Evolutionary conservation across 2,113 vertebrate species (phyloP), one percentile per base, ranked within the genome.

Genomic region (Coregonus clupeaformis): DNA sequence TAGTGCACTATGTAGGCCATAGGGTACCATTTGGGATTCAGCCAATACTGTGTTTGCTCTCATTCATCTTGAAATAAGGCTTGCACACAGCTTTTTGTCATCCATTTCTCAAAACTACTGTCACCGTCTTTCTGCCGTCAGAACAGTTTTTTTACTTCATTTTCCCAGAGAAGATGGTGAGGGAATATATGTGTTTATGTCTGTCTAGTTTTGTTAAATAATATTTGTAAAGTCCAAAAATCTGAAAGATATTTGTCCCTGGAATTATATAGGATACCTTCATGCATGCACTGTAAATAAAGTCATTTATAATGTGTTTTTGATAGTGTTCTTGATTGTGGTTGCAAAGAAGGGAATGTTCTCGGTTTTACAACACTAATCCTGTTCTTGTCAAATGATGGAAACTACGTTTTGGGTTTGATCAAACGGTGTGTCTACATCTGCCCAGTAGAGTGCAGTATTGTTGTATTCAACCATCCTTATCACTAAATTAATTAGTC

Each of bases 401-500:
- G 57, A 9, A 59, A 20, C 18, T 22, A 24, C 57, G 5, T 55
- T 14, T 55, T 60, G 57, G 20, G 7, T 60, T 60, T n/a, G 20
- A 22, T 60, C 3, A 24, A 22, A 16, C n/a, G 2, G 20, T 9
- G n/a, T 22, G 6, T n/a, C 30, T 30, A n/a, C 29, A 68, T 59
- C 45, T 67, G 18, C 12, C 59, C 79, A 63, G 74, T 65, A 76
- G 74, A 76, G 74, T 71, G 74, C 74, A 80, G 69, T 52, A 66
- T 71, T 73, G 65, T 72, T 72, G 47, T 55, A 55, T 71, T 66
- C 30, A 63, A 22, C 18, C 32, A n/a, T n/a, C 69, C 5, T 1
- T 24, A 25, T 29, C 25, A 18, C 12, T 9, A 29, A 11, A 29
- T 29, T 16, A 1, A 16, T 29, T 29, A 27, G 13, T 29, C 24